Base-by-base conservation (phyloP, 1,140 invertebrate genomes). In the Achroia grisella region DNA sequence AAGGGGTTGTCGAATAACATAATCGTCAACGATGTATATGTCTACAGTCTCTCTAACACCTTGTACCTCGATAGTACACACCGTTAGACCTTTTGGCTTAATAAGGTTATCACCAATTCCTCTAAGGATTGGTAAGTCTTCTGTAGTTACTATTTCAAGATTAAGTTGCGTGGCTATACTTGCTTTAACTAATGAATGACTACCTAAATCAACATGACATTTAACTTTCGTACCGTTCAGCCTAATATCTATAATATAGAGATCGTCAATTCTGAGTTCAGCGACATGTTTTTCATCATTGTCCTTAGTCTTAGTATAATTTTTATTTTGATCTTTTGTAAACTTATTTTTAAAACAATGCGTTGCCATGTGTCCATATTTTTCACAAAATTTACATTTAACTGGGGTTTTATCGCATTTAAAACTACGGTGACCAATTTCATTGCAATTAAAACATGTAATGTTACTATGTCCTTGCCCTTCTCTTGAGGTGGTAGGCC, bases 21-120 rank as follows among this genome's bases (percentile, higher is more conserved):
- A 46, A 35, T 71, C 62, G 1, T 60, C 45, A 2, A 65, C 59
- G 8, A 71, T 46, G 30, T 52, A 58, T 10, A 67, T 42, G 1
- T 68, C 44, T 14, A 57, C 39, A 23, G 10, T 39, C 30, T 58
- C 48, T 33, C 43, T 45, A 30, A 62, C 48, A 11, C 37, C 46
- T 49, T 71, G 61, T 6, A 65, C 51, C 37, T 56, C 40, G 6
- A 60, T 36, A 1, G 15, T 17, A 2, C 42, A 43, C n/a, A 11
- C 40, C 8, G 40, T 31, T 10, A 39, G 15, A 5, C 60, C 63
- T 40, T 63, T 8, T n/a, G 64, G 55, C 3, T 9, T 9, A 8
- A 52, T 32, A 0, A 57, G 9, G 23, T 57, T 45, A 10, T 9
- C 37, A 1, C 59, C 61, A 33, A 61, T 49, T 8, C 56, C 60